These are phyloP conservation scores for Phaethornis superciliosus DNA, from an alignment of 2,113 vertebrate species.

Conservation along the genomic window DNA sequence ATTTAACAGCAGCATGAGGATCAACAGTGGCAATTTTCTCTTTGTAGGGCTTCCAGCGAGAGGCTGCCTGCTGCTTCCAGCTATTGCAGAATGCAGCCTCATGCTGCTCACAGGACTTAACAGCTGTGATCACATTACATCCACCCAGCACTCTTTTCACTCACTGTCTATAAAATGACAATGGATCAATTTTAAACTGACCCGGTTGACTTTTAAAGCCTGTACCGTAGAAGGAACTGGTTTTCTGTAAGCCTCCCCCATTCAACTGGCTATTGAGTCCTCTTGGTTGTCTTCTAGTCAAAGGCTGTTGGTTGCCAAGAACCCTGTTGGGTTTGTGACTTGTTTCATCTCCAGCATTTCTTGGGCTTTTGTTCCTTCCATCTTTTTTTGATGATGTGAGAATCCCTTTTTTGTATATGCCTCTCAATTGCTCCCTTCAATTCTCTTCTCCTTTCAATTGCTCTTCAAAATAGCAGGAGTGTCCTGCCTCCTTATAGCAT, in stretches of 20 bases:
- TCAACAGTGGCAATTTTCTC: constrained; percentile 31
- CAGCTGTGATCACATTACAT: constrained; percentile 41
- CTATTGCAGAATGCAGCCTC: not conserved
- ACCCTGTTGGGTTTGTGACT: not conserved
- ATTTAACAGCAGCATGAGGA: constrained; percentile 28
- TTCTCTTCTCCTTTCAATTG: no score
- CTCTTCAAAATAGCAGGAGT: not conserved
- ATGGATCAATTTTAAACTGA: constrained; percentile 58
- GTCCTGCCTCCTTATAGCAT: not conserved
- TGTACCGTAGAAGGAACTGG: not conserved
- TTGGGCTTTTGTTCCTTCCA: not conserved
- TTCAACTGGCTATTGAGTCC: not conserved
- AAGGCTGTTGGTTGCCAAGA: not conserved
- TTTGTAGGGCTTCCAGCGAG: constrained; percentile 13
- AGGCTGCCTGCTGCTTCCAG: constrained; percentile 41
- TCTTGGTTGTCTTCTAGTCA: not conserved
- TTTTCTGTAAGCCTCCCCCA: not conserved
- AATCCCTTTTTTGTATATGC: not conserved
- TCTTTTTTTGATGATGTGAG: not conserved
- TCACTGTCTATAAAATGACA: constrained; percentile 28
- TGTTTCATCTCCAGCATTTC: not conserved
- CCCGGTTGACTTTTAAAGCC: constrained; percentile 40
- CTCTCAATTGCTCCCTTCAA: no score
- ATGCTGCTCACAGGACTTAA: not conserved
- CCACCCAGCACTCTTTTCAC: not conserved